Conservation (phyloP, 2,113 vertebrate genomes). For the Melospiza melodia region DNA sequence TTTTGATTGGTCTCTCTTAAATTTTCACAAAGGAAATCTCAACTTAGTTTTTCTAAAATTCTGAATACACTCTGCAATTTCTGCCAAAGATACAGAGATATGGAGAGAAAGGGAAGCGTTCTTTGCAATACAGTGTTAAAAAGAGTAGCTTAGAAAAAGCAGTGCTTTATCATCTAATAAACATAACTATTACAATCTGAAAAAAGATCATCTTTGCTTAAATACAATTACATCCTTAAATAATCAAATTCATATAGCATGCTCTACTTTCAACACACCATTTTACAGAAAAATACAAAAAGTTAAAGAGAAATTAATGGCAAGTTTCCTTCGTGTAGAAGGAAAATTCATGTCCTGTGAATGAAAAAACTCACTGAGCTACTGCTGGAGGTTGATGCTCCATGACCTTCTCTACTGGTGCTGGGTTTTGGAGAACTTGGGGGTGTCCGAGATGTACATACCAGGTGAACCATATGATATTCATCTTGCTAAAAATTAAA, state of each 20-base stretch:
- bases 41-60: neutral
- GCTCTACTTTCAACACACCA: neutral
- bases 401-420: slow-evolving; percentile 55
- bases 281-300: neutral
- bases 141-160: neutral
- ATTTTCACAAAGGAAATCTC: neutral
- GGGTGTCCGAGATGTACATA: slow-evolving; percentile 81
- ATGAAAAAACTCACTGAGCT: slow-evolving; percentile 74
- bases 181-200: neutral
- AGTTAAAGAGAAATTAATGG: neutral
- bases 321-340: neutral
- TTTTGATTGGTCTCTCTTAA: neutral
- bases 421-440: slow-evolving; percentile 79
- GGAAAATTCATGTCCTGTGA: neutral
- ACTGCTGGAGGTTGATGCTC: slow-evolving; percentile 66
- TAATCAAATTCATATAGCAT: neutral
- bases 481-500: slow-evolving; percentile 83
- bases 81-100: neutral
- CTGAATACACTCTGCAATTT: neutral
- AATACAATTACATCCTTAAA: neutral
- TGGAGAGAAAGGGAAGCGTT: neutral
- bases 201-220: neutral
- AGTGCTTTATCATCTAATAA: neutral
- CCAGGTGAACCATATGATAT: slow-evolving; percentile 86
- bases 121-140: neutral